A percentile compares a stretch with the other conserved stretches of the same genome.
Conservation (phyloP, 2,888 invertebrate genomes). For the Periphyllus acericola region DNA sequence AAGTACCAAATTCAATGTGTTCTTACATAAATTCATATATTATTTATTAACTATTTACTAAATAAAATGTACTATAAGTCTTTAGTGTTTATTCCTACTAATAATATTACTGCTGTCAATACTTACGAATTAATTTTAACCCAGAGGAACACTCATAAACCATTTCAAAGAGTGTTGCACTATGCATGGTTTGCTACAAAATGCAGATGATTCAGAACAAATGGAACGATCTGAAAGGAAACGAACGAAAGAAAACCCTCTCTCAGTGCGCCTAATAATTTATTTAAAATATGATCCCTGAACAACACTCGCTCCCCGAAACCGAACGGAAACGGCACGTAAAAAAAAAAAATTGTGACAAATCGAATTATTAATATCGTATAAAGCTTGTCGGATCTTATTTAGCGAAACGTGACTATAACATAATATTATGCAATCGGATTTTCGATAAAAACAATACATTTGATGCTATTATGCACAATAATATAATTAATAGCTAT, state of each 20-base stretch:
- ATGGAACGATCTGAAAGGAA: not conserved
- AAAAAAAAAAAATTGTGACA: not conserved
- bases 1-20: no score
- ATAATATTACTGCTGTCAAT: no score
- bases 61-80: no score
- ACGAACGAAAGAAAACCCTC: not conserved
- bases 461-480: not conserved
- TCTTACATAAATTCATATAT: no score
- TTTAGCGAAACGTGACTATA: not conserved
- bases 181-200: no score
- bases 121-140: no score
- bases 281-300: not conserved
- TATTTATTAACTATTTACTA: no score
- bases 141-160: no score
- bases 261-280: not conserved
- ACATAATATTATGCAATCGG: not conserved
- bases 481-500: no score
- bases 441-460: not conserved
- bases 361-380: not conserved
- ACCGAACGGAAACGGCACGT: not conserved
- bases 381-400: not conserved
- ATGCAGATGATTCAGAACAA: not conserved
- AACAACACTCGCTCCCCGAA: not conserved
- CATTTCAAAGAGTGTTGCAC: no score
- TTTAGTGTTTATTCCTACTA: no score